A percentile compares a stretch with the other conserved stretches of the same genome.
These are phyloP conservation scores for Syrmaticus mikado DNA, from an alignment of 2,113 vertebrate species.

Conservation along the genomic window DNA sequence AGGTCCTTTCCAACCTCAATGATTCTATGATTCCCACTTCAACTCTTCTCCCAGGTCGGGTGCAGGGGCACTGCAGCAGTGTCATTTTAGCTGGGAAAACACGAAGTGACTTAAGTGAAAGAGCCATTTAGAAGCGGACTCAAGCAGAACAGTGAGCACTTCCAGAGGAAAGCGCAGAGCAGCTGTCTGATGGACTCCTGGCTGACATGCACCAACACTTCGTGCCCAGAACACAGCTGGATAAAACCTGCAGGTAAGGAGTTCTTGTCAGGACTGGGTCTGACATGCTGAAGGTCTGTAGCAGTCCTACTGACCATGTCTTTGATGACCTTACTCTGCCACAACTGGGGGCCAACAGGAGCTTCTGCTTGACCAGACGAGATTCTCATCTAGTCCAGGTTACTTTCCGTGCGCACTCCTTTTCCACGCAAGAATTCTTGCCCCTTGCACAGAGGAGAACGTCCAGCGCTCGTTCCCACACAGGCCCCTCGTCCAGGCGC, in stretches of 20 bases:
- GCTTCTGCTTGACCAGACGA: rapidly evolving
- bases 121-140: background rate
- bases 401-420: background rate
- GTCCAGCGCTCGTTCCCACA: background rate
- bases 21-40: background rate
- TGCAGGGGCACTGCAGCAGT: background rate
- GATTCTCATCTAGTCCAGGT: background rate
- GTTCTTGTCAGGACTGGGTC: background rate
- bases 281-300: too few relatives aligned
- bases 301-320: background rate
- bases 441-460: background rate
- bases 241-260: background rate
- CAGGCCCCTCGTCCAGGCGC: background rate
- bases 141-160: background rate
- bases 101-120: background rate
- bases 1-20: too few relatives aligned
- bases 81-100: background rate
- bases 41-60: background rate
- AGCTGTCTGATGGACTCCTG: background rate
- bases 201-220: rapidly evolving
- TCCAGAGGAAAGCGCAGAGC: rapidly evolving
- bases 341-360: background rate
- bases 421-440: background rate
- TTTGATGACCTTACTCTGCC: background rate
- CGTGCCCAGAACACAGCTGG: background rate